Evolutionary conservation across 2,888 invertebrate genomes (phyloP), one percentile per base, ranked within the genome.

Genomic region (Lepidochrysops patricia): DNA sequence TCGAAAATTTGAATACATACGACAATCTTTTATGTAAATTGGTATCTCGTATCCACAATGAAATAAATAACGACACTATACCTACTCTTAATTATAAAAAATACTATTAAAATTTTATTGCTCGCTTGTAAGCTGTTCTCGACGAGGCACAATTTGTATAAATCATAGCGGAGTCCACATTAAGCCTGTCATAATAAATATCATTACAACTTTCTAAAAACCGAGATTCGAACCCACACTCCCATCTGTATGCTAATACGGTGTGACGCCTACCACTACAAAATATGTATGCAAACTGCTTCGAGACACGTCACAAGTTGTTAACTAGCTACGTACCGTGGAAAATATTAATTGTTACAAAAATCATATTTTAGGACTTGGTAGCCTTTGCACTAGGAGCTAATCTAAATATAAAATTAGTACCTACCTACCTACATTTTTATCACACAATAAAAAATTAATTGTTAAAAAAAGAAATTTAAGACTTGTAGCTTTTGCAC

Each of bases 181-280:
- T 66, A 65, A 65, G 63, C 62, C 66, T 70, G 70, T 70, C 69
- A 71, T 70, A 70, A 71, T 72, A 71, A 71, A 72, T 70, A 68
- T 63, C 70, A 67, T 67, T 65, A 66, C 64, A 69, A 69, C 73
- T 74, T 74, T 73, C 73, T 73, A 74, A 72, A 70, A 69, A 69
- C 66, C 67, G 62, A 65, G 69, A 70, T 67, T 70, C 68, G 69
- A 71, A 68, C 71, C 70, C 67, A 66, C 66, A 66, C 67, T 63
- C 64, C 70, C 68, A 72, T 72, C 70, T 69, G 71, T 72, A 74
- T 75, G 73, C 64, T 72, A 73, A 75, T 73, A 61, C 48, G 61
- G 63, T 54, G 64, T 60, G 61, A 67, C 72, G 70, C 70, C 71
- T 66, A 71, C 70, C 61, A 62, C 63, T 63, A 70, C 67, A 69